Conservation (phyloP, 2,888 invertebrate genomes). For the Spialia ferax region DNA sequence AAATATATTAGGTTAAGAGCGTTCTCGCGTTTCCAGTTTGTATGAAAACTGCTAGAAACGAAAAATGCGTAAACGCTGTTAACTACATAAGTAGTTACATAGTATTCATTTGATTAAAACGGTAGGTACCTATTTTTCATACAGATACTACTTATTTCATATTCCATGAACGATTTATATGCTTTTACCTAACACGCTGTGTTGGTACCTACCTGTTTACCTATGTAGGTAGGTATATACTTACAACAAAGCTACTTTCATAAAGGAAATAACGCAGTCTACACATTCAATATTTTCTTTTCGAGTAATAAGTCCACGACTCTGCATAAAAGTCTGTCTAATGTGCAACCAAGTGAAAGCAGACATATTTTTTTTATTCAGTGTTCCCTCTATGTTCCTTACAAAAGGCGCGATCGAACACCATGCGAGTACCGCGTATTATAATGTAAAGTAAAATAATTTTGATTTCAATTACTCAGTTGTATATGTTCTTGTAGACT, state of each 20-base stretch:
- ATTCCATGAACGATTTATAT: background rate
- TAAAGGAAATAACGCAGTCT: constrained; percentile 31
- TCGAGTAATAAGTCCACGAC: constrained; percentile 61
- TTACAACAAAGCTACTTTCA: background rate
- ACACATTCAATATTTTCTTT: constrained; percentile 52
- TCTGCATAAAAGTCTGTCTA: constrained; percentile 54
- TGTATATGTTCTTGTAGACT: background rate
- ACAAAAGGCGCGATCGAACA: constrained; percentile 25
- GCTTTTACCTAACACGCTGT: background rate
- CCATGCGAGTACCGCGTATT: constrained; percentile 24
- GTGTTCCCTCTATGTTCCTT: constrained; percentile 7
- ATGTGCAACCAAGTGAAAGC: constrained; percentile 53
- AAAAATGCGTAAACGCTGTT: too few species aligned
- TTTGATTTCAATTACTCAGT: background rate
- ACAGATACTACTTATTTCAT: background rate
- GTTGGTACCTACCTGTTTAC: too few species aligned
- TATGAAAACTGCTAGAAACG: too few species aligned
- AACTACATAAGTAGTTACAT: too few species aligned
- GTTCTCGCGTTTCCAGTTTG: too few species aligned
- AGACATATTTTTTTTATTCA: constrained; percentile 36
- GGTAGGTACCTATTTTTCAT: too few species aligned
- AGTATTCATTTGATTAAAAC: too few species aligned
- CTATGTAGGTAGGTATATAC: too few species aligned
- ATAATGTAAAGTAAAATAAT: too few species aligned
- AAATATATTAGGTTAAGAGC: too few species aligned